phyloP scores from a whole-genome alignment of 2,797 vertebrate species.

The Oreochromis mossambicus region DNA sequence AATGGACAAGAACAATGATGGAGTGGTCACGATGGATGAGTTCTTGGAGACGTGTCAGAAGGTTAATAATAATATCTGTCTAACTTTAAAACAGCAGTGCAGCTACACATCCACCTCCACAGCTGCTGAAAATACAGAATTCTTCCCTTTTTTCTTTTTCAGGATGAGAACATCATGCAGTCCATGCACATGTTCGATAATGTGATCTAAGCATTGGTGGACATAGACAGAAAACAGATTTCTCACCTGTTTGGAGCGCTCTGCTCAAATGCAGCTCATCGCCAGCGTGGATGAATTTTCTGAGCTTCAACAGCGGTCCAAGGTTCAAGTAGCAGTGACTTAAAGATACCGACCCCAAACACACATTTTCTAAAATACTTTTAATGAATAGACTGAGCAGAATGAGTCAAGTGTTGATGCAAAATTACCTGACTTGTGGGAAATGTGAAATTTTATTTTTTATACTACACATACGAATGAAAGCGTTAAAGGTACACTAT shows the following conservation, averaged over 20 bases:
- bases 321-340: neutral
- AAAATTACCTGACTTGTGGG: neutral
- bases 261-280: neutral
- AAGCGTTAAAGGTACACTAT: neutral
- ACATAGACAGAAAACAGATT: neutral
- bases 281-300: neutral
- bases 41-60: constrained; percentile 95
- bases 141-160: neutral
- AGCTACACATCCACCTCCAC: accelerated
- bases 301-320: neutral
- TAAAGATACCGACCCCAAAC: neutral
- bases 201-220: constrained; percentile 81
- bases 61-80: constrained; percentile 54
- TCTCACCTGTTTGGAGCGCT: neutral
- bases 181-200: constrained; percentile 97
- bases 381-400: neutral
- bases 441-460: neutral
- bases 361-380: neutral
- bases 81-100: neutral
- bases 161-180: constrained; percentile 98
- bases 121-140: neutral
- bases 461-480: neutral
- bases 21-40: constrained; percentile 94
- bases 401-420: neutral
- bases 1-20: constrained; percentile 97